These are phyloP conservation scores for Cepphus grylle DNA, from an alignment of 2,113 vertebrate species.

Conservation along the genomic window DNA sequence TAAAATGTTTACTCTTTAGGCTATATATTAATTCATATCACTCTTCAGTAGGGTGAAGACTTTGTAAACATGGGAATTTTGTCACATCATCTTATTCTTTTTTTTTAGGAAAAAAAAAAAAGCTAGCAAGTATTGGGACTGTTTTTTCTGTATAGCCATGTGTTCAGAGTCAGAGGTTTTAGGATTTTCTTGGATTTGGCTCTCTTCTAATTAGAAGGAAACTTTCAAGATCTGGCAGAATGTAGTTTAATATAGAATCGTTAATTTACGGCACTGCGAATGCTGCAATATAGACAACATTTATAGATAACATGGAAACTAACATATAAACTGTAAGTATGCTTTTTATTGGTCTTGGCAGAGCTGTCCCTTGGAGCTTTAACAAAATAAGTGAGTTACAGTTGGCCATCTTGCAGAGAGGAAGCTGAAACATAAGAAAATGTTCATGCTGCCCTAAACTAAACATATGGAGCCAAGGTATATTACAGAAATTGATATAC, in stretches of 20 bases:
- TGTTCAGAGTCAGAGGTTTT: background rate
- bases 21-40: background rate
- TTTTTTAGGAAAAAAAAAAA: background rate
- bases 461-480: constrained; percentile 21
- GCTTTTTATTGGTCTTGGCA: constrained; percentile 37
- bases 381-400: constrained; percentile 50
- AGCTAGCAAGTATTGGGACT: background rate
- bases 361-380: constrained; percentile 19
- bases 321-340: background rate
- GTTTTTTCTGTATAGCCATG: background rate
- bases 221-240: background rate
- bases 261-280: background rate
- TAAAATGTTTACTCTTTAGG: background rate
- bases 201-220: background rate
- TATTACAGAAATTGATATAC: background rate
- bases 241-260: background rate
- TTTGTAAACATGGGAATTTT: background rate
- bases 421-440: constrained; percentile 50
- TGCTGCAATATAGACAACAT: background rate
- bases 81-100: background rate
- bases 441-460: constrained; percentile 11
- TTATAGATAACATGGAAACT: background rate
- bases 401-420: constrained; percentile 28
- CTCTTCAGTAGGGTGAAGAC: background rate
- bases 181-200: background rate